Percentiles rank a stretch among this genome's conserved stretches.
phyloP scores from a whole-genome alignment of 2,888 invertebrate genomes.

The Theretra japonica region DNA sequence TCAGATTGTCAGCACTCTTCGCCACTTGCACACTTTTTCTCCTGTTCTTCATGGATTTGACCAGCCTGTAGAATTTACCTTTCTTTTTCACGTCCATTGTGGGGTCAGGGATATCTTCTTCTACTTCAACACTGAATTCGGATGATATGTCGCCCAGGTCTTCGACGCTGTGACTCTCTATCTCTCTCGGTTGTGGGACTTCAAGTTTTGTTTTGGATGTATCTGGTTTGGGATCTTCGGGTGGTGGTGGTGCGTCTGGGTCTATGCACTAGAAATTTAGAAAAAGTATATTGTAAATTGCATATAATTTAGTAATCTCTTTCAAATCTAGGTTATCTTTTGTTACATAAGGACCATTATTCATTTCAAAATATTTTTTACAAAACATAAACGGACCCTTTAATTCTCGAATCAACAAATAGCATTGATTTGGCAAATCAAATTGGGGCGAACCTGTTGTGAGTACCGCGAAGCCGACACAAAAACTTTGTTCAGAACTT shows the following conservation, averaged over 20 bases:
- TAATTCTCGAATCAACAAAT: slow-evolving; percentile 1
- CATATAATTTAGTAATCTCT: too few species aligned
- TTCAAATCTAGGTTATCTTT: too few species aligned
- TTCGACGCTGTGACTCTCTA: slow-evolving; percentile 76
- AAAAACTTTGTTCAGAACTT: slow-evolving; percentile 11
- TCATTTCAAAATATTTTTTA: too few species aligned
- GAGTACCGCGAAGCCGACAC: neutral
- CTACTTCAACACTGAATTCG: slow-evolving; percentile 80
- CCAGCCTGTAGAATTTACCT: slow-evolving; percentile 78
- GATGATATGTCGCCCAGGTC: slow-evolving; percentile 80
- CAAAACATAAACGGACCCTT: too few species aligned
- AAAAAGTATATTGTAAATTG: neutral
- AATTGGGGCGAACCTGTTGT: neutral
- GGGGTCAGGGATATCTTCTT: slow-evolving; percentile 67
- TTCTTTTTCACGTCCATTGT: slow-evolving; percentile 70
- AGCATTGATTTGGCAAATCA: slow-evolving; percentile 14
- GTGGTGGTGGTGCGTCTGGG: slow-evolving; percentile 72
- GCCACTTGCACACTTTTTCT: slow-evolving; percentile 80
- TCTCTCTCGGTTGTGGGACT: slow-evolving; percentile 64
- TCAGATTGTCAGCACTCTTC: slow-evolving; percentile 75
- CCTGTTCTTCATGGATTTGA: slow-evolving; percentile 80
- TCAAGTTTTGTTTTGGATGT: slow-evolving; percentile 70
- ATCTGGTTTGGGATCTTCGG: slow-evolving; percentile 68
- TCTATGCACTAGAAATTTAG: slow-evolving; percentile 68
- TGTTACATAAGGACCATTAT: too few species aligned